Conservation (phyloP, 2,113 vertebrate genomes). For the Plectropomus leopardus region DNA sequence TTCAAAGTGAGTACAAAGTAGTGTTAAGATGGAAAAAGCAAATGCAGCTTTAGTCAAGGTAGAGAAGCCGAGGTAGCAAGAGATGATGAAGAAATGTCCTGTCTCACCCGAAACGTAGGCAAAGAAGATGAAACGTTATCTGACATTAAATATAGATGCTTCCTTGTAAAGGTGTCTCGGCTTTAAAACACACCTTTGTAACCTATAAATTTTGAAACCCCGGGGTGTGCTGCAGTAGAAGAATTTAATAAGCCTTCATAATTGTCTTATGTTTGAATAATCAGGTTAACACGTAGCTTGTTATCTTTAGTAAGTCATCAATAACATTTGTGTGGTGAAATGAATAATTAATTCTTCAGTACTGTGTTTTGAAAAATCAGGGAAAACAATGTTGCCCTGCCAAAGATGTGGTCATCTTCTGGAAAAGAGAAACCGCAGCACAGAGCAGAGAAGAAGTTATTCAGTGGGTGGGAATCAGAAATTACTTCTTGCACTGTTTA, state of each 20-base stretch:
- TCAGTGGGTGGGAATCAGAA: slow-evolving; percentile 8
- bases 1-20: slow-evolving; percentile 84
- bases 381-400: slow-evolving; percentile 25
- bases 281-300: slow-evolving; percentile 31
- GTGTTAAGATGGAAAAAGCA: slow-evolving; percentile 82
- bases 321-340: slow-evolving; percentile 38
- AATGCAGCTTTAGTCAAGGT: slow-evolving; percentile 85
- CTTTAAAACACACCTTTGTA: slow-evolving; percentile 78
- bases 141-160: slow-evolving; percentile 84
- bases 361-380: slow-evolving; percentile 45
- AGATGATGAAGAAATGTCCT: slow-evolving; percentile 80
- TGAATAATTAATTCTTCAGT: slow-evolving; percentile 59
- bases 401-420: slow-evolving; percentile 34
- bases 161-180: slow-evolving; percentile 75
- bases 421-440: slow-evolving; percentile 3
- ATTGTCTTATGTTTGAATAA: slow-evolving; percentile 65
- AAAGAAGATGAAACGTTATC: slow-evolving; percentile 82
- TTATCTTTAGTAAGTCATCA: slow-evolving; percentile 47
- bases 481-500: slow-evolving; percentile 24
- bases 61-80: slow-evolving; percentile 71
- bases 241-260: slow-evolving; percentile 26
- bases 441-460: slow-evolving; percentile 14
- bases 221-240: slow-evolving; percentile 20
- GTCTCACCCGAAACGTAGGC: slow-evolving; percentile 71
- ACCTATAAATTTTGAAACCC: slow-evolving; percentile 69